Conservation (phyloP, 2,113 vertebrate genomes). For the Cathartes aura region DNA sequence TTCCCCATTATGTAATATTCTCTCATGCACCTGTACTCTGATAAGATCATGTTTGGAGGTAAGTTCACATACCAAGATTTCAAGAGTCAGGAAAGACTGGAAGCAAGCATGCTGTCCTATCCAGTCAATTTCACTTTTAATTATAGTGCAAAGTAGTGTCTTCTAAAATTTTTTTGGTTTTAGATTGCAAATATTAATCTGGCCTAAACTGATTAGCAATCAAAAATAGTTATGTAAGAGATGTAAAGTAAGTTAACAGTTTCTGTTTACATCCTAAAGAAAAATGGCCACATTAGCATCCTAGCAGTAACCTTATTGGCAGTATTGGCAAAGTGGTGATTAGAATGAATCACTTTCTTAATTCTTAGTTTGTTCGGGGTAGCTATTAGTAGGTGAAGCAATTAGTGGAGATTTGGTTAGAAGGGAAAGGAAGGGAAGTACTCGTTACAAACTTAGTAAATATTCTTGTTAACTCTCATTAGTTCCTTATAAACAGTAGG, state of each 20-base stretch:
- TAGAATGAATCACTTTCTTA: not conserved
- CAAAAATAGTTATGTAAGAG: not conserved
- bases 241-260: not conserved
- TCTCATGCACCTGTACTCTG: not conserved
- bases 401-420: not conserved
- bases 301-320: not conserved
- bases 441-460: not conserved
- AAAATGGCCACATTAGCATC: not conserved
- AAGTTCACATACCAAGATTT: not conserved
- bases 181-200: not conserved
- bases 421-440: not conserved
- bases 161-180: not conserved
- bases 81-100: not conserved
- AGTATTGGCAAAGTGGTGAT: not conserved
- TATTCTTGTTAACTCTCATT: not conserved
- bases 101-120: not conserved
- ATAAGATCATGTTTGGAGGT: not conserved
- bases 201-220: not conserved
- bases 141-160: not conserved
- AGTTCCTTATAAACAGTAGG: not conserved
- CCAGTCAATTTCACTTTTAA: not conserved
- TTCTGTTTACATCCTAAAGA: not conserved
- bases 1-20: not conserved
- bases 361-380: not conserved
- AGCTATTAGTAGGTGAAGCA: conserved; percentile 7